A percentile compares a stretch with the other conserved stretches of the same genome.
Conservation (phyloP, 2,113 vertebrate genomes). For the Numida meleagris region DNA sequence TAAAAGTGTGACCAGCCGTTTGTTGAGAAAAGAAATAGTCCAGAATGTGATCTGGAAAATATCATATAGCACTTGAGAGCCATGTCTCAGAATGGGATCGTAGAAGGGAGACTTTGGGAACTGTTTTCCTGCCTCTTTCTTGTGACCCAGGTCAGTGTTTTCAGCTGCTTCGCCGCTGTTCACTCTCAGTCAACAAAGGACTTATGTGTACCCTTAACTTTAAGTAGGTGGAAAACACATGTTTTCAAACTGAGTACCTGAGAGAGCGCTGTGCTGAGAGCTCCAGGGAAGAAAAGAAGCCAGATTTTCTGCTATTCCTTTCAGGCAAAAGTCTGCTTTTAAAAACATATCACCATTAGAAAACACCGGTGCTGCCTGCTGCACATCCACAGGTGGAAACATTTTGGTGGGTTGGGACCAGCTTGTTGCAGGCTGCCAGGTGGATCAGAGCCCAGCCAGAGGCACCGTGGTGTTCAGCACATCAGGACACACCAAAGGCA, state of each 20-base stretch:
- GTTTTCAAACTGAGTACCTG: not conserved
- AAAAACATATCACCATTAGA: not conserved
- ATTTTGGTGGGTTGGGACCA: not conserved
- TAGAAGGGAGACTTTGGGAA: not conserved
- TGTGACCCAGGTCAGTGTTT: conserved; percentile 29
- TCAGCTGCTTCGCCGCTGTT: conserved; percentile 39
- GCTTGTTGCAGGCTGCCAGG: not conserved
- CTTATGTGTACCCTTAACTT: conserved; percentile 40
- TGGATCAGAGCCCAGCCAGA: not conserved
- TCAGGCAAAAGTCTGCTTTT: not conserved
- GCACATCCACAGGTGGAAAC: rapidly evolving
- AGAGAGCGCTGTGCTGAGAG: not conserved
- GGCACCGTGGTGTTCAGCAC: not conserved
- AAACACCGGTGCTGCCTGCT: not conserved
- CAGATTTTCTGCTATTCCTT: not conserved
- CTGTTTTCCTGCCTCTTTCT: conserved; percentile 9
- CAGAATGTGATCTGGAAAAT: not conserved
- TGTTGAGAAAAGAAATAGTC: conserved; percentile 1
- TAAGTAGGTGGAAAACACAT: not conserved
- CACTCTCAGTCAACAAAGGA: conserved; percentile 38
- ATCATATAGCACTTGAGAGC: not conserved
- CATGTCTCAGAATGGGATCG: not conserved
- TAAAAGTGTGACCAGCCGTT: not conserved
- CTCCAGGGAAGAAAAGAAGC: not conserved
- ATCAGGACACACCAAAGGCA: rapidly evolving